A percentile compares a stretch with the other conserved stretches of the same genome.
Conservation (phyloP, 2,888 invertebrate species). For the Mythimna pallens region DNA sequence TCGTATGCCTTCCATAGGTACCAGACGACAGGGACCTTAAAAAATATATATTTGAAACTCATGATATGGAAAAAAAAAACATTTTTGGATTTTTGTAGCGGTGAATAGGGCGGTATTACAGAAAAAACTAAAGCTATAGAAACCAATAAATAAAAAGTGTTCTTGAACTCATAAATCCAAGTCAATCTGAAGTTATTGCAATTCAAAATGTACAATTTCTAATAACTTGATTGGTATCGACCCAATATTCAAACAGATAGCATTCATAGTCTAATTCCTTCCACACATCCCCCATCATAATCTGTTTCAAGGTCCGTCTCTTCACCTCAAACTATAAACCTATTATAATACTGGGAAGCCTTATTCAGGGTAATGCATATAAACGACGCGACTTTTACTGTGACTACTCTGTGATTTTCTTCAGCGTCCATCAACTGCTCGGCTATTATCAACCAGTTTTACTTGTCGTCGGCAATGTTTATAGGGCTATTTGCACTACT, state of each 20-base stretch:
- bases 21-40: too few species aligned
- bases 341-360: constrained; percentile 54
- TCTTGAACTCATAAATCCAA: too few species aligned
- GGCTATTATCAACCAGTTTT: constrained; percentile 35
- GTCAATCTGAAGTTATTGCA: background rate
- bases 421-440: constrained; percentile 30
- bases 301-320: constrained; percentile 39
- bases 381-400: constrained; percentile 21
- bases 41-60: too few species aligned
- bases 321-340: constrained; percentile 36
- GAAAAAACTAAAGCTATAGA: too few species aligned
- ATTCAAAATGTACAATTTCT: too few species aligned
- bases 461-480: constrained; percentile 34
- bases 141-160: too few species aligned
- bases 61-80: too few species aligned
- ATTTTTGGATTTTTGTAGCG: too few species aligned
- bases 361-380: constrained; percentile 45
- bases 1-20: too few species aligned
- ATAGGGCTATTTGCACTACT: constrained; percentile 27
- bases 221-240: too few species aligned
- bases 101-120: too few species aligned
- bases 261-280: constrained; percentile 6
- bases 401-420: constrained; percentile 40
- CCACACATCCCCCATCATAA: constrained; percentile 11
- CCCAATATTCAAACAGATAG: background rate